A percentile compares a stretch with the other conserved stretches of the same genome.
Evolutionary conservation across 2,888 invertebrate genomes (phyloP).

Genomic region (Antheraea yamamai): DNA sequence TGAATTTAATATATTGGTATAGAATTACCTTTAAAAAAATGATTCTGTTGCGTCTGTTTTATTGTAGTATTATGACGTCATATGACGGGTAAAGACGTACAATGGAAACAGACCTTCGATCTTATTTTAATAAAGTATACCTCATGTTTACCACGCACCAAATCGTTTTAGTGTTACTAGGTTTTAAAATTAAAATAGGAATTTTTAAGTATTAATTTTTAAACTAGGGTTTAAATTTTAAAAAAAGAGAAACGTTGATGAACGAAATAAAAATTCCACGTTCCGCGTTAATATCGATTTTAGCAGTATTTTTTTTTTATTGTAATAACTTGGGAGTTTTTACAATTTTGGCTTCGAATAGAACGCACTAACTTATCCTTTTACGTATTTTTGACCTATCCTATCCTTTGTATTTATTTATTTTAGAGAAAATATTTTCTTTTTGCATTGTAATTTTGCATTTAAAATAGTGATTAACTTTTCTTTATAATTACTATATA

Average conservation of each 20-base stretch:
- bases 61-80: background rate
- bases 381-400: conserved; percentile 47
- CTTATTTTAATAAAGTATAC: conserved; percentile 52
- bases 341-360: background rate
- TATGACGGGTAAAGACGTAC: background rate
- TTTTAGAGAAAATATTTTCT: conserved; percentile 58
- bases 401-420: conserved; percentile 72
- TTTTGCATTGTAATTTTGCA: conserved; percentile 75
- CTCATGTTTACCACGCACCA: conserved; percentile 82
- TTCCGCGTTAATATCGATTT: background rate
- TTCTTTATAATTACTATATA: conserved; percentile 42
- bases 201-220: conserved; percentile 67
- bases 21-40: conserved; percentile 27
- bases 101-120: background rate
- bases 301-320: conserved; percentile 2
- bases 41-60: background rate
- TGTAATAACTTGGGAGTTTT: background rate
- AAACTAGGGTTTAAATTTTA: conserved; percentile 40
- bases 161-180: conserved; percentile 71
- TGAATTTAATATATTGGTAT: conserved; percentile 66
- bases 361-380: conserved; percentile 54
- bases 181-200: conserved; percentile 42
- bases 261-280: background rate
- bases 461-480: conserved; percentile 48
- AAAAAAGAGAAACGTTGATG: conserved; percentile 4